Percentiles rank a stretch among this genome's conserved stretches.
Evolutionary conservation across 2,797 vertebrate genomes (phyloP).

Genomic region (Phataginus tricuspis): DNA sequence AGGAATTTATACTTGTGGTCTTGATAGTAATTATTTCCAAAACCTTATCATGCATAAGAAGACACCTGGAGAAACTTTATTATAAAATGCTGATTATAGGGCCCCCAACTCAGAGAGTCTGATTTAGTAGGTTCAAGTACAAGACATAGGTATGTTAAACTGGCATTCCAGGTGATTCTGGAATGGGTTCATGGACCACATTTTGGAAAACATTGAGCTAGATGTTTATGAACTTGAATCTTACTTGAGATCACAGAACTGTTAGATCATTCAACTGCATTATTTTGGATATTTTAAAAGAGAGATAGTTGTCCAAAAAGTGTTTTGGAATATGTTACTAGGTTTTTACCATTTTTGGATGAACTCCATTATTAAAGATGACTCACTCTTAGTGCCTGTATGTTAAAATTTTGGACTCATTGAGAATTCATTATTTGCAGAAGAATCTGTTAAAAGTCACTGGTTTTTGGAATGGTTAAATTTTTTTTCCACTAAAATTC

Average conservation of each 20-base stretch:
- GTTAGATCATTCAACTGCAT: neutral
- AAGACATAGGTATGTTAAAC: neutral
- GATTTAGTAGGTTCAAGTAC: neutral
- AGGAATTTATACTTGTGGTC: neutral
- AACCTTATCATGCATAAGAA: neutral
- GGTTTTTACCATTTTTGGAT: neutral
- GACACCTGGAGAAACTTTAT: neutral
- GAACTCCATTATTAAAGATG: constrained; percentile 20
- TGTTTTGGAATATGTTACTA: neutral
- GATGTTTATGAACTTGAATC: neutral
- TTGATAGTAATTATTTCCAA: constrained; percentile 32
- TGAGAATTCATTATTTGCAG: constrained; percentile 27
- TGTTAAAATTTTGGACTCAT: neutral
- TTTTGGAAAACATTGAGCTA: neutral
- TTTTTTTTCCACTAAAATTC: constrained; percentile 17
- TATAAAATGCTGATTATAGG: neutral
- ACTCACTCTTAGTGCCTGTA: constrained; percentile 15
- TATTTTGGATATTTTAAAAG: neutral
- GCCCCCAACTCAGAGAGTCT: neutral
- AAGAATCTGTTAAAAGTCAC: constrained; percentile 34
- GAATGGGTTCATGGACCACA: neutral
- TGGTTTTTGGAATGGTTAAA: constrained; percentile 25
- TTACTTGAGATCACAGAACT: constrained; percentile 28
- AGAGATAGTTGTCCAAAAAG: neutral
- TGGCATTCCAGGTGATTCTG: neutral